These are phyloP conservation scores for Mesaphorura yosii DNA, from an alignment of 1,140 invertebrate genomes.

Conservation along the genomic window DNA sequence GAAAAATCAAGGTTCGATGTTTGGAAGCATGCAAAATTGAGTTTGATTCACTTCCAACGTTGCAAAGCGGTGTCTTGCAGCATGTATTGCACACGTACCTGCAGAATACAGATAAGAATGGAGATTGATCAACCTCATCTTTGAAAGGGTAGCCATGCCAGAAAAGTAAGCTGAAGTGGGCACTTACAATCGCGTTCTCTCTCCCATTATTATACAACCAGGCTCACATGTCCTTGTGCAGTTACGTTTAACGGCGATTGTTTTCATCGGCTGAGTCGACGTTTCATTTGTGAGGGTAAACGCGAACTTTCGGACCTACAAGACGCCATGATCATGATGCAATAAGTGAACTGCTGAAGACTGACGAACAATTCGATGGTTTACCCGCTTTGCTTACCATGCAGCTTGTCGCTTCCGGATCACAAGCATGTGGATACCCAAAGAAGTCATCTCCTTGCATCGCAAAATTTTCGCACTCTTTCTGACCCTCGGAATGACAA, in stretches of 20 bases:
- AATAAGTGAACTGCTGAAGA: not conserved
- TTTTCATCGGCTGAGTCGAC: conserved; percentile 55
- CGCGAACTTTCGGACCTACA: conserved; percentile 65
- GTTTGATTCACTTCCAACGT: conserved; percentile 15
- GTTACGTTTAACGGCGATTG: conserved; percentile 69
- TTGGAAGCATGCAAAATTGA: conserved; percentile 9
- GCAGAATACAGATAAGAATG: conserved; percentile 8
- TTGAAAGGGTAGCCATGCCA: not conserved
- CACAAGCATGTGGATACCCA: conserved; percentile 48
- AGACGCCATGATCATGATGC: not conserved
- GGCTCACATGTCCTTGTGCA: conserved; percentile 69
- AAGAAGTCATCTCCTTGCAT: conserved; percentile 12
- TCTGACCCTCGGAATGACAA: conserved; percentile 58
- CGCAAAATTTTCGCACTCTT: conserved; percentile 52
- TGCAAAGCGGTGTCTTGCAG: conserved; percentile 13
- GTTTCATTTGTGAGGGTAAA: conserved; percentile 70
- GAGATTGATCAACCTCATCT: not conserved
- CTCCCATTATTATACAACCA: conserved; percentile 67
- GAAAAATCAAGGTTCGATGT: not conserved
- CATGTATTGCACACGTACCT: conserved; percentile 23
- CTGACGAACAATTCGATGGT: not conserved
- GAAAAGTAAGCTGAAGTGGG: conserved; percentile 38
- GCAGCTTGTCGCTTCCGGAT: conserved; percentile 58
- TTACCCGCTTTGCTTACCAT: conserved; percentile 47
- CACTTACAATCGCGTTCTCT: conserved; percentile 68